Evolutionary conservation across 2,888 invertebrate genomes (phyloP).

Genomic region (Tortricodes alternella): DNA sequence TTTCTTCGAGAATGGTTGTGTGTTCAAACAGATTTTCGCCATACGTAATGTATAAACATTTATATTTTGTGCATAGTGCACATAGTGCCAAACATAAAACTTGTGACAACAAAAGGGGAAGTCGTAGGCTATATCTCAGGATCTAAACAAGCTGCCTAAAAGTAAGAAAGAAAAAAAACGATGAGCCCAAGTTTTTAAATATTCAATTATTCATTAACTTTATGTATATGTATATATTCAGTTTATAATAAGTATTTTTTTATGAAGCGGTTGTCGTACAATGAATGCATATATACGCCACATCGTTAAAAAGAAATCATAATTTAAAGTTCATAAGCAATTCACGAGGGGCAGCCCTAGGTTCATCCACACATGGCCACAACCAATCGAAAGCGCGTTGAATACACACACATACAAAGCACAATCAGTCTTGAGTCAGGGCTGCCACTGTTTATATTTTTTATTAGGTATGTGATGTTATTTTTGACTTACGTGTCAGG

Average conservation of each 20-base stretch:
- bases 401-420: constrained; percentile 31
- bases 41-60: constrained; percentile 33
- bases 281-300: constrained; percentile 24
- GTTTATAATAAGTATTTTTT: constrained; percentile 4
- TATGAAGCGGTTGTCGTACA: constrained; percentile 15
- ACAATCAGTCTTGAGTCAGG: constrained; percentile 25
- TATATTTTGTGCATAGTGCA: constrained; percentile 46
- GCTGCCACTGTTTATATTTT: constrained; percentile 22
- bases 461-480: not conserved
- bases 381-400: constrained; percentile 30
- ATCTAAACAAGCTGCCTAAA: constrained; percentile 28
- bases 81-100: constrained; percentile 47
- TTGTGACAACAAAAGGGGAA: constrained; percentile 32
- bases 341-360: constrained; percentile 27
- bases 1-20: not conserved
- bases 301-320: constrained; percentile 6
- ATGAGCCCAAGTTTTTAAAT: constrained; percentile 13
- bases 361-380: constrained; percentile 24
- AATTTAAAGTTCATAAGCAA: constrained; percentile 11
- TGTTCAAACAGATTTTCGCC: constrained; percentile 22
- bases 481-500: constrained; percentile 85
- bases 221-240: constrained; percentile 6
- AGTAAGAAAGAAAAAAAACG: constrained; percentile 13
- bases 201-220: not conserved
- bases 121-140: constrained; percentile 20